Conservation (phyloP, 2,113 vertebrate genomes). For the Ophiodon elongatus region DNA sequence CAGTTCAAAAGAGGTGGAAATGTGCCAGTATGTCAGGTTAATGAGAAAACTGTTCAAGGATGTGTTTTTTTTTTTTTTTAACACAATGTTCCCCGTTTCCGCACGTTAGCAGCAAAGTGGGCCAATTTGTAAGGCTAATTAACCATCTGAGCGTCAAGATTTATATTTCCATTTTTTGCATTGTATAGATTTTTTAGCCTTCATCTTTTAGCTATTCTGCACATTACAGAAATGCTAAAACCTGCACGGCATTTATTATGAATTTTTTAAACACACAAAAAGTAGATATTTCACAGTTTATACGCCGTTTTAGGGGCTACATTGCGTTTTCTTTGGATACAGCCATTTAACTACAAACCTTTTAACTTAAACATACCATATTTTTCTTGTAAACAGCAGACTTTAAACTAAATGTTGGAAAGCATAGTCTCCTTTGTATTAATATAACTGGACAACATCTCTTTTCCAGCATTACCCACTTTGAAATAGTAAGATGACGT, state of each 20-base stretch:
- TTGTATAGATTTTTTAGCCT: neutral
- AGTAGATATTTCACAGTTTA: neutral
- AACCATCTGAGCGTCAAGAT: constrained; percentile 44
- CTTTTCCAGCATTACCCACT: neutral
- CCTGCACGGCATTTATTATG: too few relatives aligned
- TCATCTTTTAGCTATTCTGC: neutral
- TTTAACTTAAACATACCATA: neutral
- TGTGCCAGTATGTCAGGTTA: constrained; percentile 75
- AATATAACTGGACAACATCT: neutral
- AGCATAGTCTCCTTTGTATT: neutral
- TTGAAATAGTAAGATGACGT: neutral
- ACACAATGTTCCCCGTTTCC: constrained; percentile 23
- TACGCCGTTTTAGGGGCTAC: too few relatives aligned
- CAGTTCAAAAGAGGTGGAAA: constrained; percentile 44
- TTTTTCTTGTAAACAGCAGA: neutral
- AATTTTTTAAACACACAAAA: neutral
- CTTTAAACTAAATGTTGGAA: neutral
- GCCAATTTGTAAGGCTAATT: constrained; percentile 56
- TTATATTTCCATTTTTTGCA: neutral
- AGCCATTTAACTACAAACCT: neutral
- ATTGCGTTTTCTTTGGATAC: neutral
- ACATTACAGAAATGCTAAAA: neutral
- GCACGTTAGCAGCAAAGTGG: constrained; percentile 60
- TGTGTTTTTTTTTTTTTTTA: constrained; percentile 29
- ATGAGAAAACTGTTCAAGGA: constrained; percentile 58